Evolutionary conservation across 2,113 vertebrate species (phyloP), one percentile per base, ranked within the genome.

Genomic region (Naja naja): DNA sequence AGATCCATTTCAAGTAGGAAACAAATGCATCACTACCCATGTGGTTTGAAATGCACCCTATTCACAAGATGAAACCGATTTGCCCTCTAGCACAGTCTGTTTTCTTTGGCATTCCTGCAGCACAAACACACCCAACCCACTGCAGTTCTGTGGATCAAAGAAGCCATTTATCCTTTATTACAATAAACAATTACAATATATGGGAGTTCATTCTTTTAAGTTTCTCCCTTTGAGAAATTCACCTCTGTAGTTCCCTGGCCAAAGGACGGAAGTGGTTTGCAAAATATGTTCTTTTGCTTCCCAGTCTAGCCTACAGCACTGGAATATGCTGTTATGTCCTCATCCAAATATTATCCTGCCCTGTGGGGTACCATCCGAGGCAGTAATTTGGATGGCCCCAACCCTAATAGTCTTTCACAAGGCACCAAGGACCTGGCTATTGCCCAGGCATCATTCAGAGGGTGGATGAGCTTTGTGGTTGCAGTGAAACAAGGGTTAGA

Each of bases 1-100:
- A 9, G 89, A 93, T 0, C 88, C 16, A 55, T 12, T 93, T 94
- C 55, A 55, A 60, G 25, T 20, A n/a, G 54, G 87, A 89, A 91
- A 86, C n/a, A 49, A 34, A 88, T 8, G 87, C 22, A 39, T 0
- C 56, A 52, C 14, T 47, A 58, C 56, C 30, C 30, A 49, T 43
- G 18, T 30, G 55, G 27, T 43, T 91, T 93, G 45, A 93, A 93
- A 94, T 7, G 18, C 34, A 39, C 88, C 34, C 53, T 87, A 91
- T 95, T 87, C 88, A 92, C 11, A 86, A 92, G 90, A 94, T 95
- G 92, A 96, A 93, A 4, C 0, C 0, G 16, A 58, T 45, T 30
- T 81, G 74, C 0, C 54, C 30, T 47, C 49, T 30, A 47, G 56
- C 85, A 49, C 56, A 25, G 39, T 92, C 89, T 88, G 85, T 86